Percentiles rank a stretch among this genome's conserved stretches.
phyloP scores from a whole-genome alignment of 2,888 invertebrate species.

The Neelides folsomi region DNA sequence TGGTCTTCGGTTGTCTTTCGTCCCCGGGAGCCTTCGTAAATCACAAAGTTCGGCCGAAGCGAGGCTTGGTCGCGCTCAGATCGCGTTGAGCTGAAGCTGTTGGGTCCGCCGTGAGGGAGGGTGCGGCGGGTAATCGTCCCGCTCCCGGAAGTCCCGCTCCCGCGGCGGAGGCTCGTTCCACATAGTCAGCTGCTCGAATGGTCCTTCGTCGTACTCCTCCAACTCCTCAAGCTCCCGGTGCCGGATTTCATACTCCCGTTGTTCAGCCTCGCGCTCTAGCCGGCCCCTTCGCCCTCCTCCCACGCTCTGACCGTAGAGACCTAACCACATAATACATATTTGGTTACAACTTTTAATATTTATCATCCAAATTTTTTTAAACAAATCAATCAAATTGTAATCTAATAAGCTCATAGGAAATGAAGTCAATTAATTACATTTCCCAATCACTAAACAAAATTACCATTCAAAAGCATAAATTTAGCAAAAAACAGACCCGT shows the following conservation, averaged over 20 bases:
- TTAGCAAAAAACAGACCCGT: too few relatives aligned
- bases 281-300: slow-evolving; percentile 3
- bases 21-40: too few relatives aligned
- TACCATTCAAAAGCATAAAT: too few relatives aligned
- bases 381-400: too few relatives aligned
- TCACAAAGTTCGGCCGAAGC: slow-evolving; percentile 5
- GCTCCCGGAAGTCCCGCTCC: slow-evolving; percentile 15
- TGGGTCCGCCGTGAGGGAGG: slow-evolving; percentile 36
- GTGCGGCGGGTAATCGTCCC: slow-evolving; percentile 33
- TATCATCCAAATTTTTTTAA: too few relatives aligned
- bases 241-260: slow-evolving; percentile 8
- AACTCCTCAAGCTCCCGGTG: slow-evolving; percentile 11
- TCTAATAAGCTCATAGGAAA: too few relatives aligned
- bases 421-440: too few relatives aligned
- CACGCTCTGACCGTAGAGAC: slow-evolving; percentile 2
- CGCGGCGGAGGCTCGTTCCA: slow-evolving; percentile 8
- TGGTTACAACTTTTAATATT: background rate
- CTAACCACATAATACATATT: background rate
- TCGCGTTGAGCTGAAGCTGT: slow-evolving; percentile 11
- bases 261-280: too few relatives aligned
- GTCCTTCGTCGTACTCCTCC: slow-evolving; percentile 25
- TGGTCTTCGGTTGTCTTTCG: too few relatives aligned
- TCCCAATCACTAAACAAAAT: too few relatives aligned
- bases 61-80: slow-evolving; percentile 9
- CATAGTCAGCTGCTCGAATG: slow-evolving; percentile 23